These are phyloP conservation scores for Achroia grisella DNA, from an alignment of 1,140 invertebrate genomes.

Conservation along the genomic window DNA sequence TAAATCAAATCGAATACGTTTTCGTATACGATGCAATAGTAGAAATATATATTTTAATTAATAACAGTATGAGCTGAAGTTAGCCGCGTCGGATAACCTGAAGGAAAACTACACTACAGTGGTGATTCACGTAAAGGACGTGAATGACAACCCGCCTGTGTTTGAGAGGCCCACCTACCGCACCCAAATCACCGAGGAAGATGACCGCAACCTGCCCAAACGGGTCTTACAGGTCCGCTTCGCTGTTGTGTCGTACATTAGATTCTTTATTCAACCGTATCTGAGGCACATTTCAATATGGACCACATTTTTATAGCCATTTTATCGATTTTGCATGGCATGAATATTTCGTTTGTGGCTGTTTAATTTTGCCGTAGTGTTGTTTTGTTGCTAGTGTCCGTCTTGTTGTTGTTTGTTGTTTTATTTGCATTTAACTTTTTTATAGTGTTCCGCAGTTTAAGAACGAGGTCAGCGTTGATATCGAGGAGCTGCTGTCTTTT, in stretches of 20 bases:
- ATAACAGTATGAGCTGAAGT: conserved; percentile 89
- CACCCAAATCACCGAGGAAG: conserved; percentile 96
- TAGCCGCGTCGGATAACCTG: conserved; percentile 95
- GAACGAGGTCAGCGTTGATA: conserved; percentile 3
- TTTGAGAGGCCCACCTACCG: conserved; percentile 95
- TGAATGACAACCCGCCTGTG: conserved; percentile 87
- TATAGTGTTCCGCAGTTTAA: conserved; percentile 10
- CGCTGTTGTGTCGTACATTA: conserved; percentile 12
- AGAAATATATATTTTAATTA: conserved; percentile 6
- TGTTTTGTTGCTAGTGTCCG: conserved; percentile 43
- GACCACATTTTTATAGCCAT: conserved; percentile 7
- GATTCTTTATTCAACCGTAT: conserved; percentile 39
- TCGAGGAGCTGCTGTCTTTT: neutral
- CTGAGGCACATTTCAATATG: neutral
- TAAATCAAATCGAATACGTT: no score
- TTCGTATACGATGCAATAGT: no score
- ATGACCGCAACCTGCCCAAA: conserved; percentile 95
- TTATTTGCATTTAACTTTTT: conserved; percentile 24
- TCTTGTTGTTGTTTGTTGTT: conserved; percentile 29
- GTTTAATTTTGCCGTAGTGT: conserved; percentile 36
- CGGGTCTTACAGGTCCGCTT: conserved; percentile 89
- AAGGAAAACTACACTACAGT: conserved; percentile 97
- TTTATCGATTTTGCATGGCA: conserved; percentile 56
- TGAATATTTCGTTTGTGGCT: conserved; percentile 42
- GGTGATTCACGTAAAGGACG: conserved; percentile 96